phyloP scores from a whole-genome alignment of 64 coral and sea anemone genomes.

The Acropora yongei region DNA sequence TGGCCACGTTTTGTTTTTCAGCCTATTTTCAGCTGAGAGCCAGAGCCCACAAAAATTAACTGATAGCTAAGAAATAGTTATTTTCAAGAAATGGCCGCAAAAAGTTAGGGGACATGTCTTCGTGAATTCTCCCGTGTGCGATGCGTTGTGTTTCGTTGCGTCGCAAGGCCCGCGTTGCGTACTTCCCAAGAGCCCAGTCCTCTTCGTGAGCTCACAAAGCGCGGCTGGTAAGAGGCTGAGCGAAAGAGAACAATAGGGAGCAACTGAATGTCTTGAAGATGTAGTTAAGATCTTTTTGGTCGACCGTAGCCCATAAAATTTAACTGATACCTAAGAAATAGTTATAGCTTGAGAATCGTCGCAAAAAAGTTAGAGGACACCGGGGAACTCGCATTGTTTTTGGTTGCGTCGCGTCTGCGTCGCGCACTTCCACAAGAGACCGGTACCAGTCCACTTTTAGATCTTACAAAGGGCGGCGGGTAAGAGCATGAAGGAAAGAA shows the following conservation, averaged over 20 bases:
- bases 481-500: background rate
- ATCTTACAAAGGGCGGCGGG: background rate
- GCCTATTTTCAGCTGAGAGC: too few relatives aligned
- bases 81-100: too few relatives aligned
- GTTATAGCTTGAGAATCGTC: background rate
- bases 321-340: background rate
- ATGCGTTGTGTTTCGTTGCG: background rate
- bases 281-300: background rate
- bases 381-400: background rate
- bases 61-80: too few relatives aligned
- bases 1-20: too few relatives aligned
- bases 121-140: too few relatives aligned
- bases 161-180: too few relatives aligned
- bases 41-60: too few relatives aligned
- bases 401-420: background rate
- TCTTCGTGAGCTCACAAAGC: background rate
- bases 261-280: background rate
- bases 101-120: too few relatives aligned
- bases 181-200: background rate
- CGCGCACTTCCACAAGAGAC: background rate
- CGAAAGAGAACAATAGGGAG: background rate
- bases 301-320: background rate
- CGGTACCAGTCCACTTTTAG: background rate
- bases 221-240: background rate
- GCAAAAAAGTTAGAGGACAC: background rate